These are phyloP conservation scores for Mesodorylaimus sp. DNA, from an alignment of 2,888 invertebrate species.

Conservation along the genomic window DNA sequence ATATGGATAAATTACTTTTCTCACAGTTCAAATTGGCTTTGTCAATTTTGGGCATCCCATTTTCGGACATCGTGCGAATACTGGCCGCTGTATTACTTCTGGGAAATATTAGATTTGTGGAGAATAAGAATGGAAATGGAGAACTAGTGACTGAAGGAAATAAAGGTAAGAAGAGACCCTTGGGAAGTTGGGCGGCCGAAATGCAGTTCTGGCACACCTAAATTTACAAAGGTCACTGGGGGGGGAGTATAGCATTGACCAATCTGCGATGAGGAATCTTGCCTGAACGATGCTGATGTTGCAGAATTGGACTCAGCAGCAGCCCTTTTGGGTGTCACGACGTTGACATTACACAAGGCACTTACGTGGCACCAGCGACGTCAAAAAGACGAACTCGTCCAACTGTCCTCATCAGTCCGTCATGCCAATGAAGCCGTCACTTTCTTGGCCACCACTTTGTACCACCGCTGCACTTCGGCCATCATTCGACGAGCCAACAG, in stretches of 20 bases:
- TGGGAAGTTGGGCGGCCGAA: no score
- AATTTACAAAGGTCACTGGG: no score
- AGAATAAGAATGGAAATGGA: slow-evolving; percentile 41
- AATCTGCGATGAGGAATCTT: no score
- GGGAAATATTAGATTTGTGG: slow-evolving; percentile 74
- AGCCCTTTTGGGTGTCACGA: slow-evolving; percentile 56
- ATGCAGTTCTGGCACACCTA: no score
- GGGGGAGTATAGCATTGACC: no score
- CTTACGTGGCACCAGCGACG: slow-evolving; percentile 62
- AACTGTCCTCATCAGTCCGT: slow-evolving; percentile 41
- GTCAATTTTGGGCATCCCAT: slow-evolving; percentile 87
- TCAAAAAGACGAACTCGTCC: slow-evolving; percentile 55
- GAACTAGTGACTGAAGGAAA: no score
- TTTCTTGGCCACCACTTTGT: slow-evolving; percentile 70
- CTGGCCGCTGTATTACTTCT: slow-evolving; percentile 70
- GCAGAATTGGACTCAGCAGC: slow-evolving; percentile 68
- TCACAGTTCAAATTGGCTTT: slow-evolving; percentile 40
- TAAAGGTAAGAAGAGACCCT: no score
- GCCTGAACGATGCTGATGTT: no score
- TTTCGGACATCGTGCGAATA: slow-evolving; percentile 75
- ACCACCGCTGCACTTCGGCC: slow-evolving; percentile 79
- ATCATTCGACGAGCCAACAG: slow-evolving; percentile 81
- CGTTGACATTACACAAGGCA: slow-evolving; percentile 55
- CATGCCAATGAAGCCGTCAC: slow-evolving; percentile 68
- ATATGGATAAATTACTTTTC: not conserved